These are phyloP conservation scores for Sceloporus tristichus DNA, from an alignment of 2,113 vertebrate species.

Conservation along the genomic window DNA sequence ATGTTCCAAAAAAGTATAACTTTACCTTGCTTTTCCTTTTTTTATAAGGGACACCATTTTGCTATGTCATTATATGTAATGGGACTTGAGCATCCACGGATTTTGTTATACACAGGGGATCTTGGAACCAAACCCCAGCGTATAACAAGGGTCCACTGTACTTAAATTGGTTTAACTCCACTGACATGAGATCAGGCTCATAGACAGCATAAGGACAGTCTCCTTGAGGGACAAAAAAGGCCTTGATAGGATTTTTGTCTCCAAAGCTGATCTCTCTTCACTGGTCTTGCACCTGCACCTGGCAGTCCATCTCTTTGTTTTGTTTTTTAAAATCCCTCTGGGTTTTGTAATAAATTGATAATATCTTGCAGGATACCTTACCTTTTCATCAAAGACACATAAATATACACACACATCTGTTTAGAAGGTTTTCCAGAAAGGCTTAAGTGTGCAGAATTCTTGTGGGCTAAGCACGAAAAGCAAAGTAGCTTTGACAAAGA, in stretches of 20 bases:
- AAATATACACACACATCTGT: slow-evolving; percentile 49
- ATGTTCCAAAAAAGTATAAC: too few relatives aligned
- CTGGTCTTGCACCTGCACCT: slow-evolving; percentile 61
- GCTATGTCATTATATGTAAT: too few relatives aligned
- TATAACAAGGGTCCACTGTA: too few relatives aligned
- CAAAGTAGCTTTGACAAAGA: slow-evolving; percentile 61
- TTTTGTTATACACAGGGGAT: too few relatives aligned
- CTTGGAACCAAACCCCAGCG: too few relatives aligned
- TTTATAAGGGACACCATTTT: too few relatives aligned
- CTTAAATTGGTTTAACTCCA: background rate
- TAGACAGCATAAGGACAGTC: slow-evolving; percentile 35
- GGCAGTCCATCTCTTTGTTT: slow-evolving; percentile 59
- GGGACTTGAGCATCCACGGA: too few relatives aligned
- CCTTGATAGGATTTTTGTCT: slow-evolving; percentile 39
- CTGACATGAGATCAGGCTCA: background rate
- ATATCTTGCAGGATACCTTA: slow-evolving; percentile 39
- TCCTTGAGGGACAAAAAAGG: background rate
- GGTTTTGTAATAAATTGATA: slow-evolving; percentile 68
- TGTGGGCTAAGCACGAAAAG: slow-evolving; percentile 63
- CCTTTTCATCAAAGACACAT: slow-evolving; percentile 65
- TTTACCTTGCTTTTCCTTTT: too few relatives aligned
- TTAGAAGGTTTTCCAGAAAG: slow-evolving; percentile 62
- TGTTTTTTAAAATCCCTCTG: slow-evolving; percentile 45
- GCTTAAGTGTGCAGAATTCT: slow-evolving; percentile 49
- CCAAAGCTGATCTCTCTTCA: slow-evolving; percentile 29